Base-by-base conservation (phyloP, 2,797 vertebrate species). In the Xiphophorus birchmanni region DNA sequence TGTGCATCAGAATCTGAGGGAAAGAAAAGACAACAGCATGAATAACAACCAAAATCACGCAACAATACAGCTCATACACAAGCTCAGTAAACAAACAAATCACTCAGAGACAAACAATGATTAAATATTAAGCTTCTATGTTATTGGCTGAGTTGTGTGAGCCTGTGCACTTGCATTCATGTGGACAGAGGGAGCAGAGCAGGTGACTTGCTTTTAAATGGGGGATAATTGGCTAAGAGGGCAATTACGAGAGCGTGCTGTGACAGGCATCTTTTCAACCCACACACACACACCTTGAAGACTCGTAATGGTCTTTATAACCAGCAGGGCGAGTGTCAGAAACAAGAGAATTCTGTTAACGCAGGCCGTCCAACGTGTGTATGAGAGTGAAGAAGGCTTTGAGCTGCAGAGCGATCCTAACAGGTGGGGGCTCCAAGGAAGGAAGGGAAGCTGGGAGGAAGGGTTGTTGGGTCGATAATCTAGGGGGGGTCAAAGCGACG, bases 171-270 rank as follows among this genome's bases (percentile, higher is more conserved):
- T 40, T 76, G 76, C 13, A 50, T 80, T 69, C 78, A 81, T 86
- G 91, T 86, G 91, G 85, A 92, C 88, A 92, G 67, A 78, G 40
- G 95, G 96, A 97, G 97, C 97, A 95, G 97, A 97, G 97, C 97
- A 97, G 96, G 97, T 98, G 97, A 99, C 97, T 98, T 97, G 96
- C 97, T 97, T 97, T 95, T 95, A 96, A 95, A 96, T 94, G 94
- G 97, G 96, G 97, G 96, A 98, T 99, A 99, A 99, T 99, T 99
- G 97, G 97, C 97, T 97, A 98, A 99, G 97, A 98, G 97, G 97
- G 96, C 98, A 98, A 98, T 99, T 98, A 99, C 96, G 87, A 96
- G 89, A 95, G 87, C 86, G 94, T 96, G 97, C 97, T 97, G 97
- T 97, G 97, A 98, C 97, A 97, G 97, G 96, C 97, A 80, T 88